Conservation (phyloP, 2,797 vertebrate species). For the Diceros bicornis region DNA sequence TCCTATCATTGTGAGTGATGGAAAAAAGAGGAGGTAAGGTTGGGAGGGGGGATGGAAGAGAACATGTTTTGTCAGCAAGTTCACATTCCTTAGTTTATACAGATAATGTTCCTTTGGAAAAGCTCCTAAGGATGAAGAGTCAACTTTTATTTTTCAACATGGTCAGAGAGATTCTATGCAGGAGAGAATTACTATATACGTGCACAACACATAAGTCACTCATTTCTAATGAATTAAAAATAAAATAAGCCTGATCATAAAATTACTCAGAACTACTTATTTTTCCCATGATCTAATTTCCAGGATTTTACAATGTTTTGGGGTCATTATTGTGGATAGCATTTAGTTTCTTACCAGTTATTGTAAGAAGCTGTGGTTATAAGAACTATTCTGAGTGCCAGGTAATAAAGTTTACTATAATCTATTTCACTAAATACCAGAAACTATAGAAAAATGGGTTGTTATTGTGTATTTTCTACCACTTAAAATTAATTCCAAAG, state of each 20-base stretch:
- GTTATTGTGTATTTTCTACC: neutral
- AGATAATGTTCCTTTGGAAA: conserved; percentile 74
- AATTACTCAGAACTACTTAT: neutral
- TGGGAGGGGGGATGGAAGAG: neutral
- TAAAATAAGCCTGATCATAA: neutral
- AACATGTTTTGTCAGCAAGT: conserved; percentile 63
- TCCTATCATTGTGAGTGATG: conserved; percentile 42
- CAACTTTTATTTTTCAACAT: conserved; percentile 19
- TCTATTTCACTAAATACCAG: neutral
- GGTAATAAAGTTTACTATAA: neutral
- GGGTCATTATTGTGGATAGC: neutral
- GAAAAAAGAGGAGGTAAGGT: neutral
- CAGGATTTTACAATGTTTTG: neutral
- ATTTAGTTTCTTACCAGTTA: neutral
- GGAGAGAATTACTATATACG: neutral
- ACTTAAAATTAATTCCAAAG: conserved; percentile 39
- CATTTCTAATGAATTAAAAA: neutral
- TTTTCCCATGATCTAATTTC: neutral
- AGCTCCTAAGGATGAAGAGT: neutral
- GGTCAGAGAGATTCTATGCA: neutral
- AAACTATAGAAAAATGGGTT: neutral
- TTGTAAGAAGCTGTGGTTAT: neutral
- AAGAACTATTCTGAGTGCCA: neutral
- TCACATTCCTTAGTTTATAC: conserved; percentile 53
- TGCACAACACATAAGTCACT: neutral